These are phyloP conservation scores for Contarinia nasturtii DNA, from an alignment of 1,140 invertebrate species.

Conservation along the genomic window DNA sequence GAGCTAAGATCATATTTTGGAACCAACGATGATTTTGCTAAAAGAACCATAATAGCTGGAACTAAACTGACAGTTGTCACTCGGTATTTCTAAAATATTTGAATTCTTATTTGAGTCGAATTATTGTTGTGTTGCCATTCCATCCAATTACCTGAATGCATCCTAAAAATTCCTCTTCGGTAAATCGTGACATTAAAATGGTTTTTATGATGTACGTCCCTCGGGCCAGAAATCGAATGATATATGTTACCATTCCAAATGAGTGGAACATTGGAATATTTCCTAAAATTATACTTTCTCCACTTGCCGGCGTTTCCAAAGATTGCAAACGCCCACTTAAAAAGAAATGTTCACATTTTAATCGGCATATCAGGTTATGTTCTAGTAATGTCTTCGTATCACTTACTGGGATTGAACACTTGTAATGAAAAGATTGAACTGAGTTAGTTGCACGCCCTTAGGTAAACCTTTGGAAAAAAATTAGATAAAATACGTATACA, in stretches of 20 bases:
- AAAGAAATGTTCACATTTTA: neutral
- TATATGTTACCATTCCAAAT: constrained; percentile 19
- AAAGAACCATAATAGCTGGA: constrained; percentile 32
- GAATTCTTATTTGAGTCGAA: neutral
- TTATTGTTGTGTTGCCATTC: neutral
- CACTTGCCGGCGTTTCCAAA: neutral
- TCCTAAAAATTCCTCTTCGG: constrained; percentile 34
- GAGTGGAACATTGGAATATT: constrained; percentile 26
- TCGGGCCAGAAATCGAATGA: constrained; percentile 12
- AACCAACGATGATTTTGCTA: constrained; percentile 29
- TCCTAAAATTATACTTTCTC: constrained; percentile 9
- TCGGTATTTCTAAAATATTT: constrained; percentile 30
- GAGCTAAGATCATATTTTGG: constrained; percentile 26
- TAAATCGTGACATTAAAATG: constrained; percentile 34
- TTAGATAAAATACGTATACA: too few species aligned
- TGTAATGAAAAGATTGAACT: constrained; percentile 32
- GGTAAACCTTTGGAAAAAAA: too few species aligned
- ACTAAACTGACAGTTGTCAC: constrained; percentile 29
- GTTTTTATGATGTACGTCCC: constrained; percentile 17
- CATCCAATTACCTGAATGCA: constrained; percentile 24
- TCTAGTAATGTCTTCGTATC: constrained; percentile 4
- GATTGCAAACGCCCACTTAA: neutral
- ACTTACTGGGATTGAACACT: constrained; percentile 7
- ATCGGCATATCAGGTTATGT: neutral
- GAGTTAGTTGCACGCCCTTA: constrained; percentile 58